These are phyloP conservation scores for Percopsis transmontana DNA, from an alignment of 2,113 vertebrate genomes.

Conservation along the genomic window DNA sequence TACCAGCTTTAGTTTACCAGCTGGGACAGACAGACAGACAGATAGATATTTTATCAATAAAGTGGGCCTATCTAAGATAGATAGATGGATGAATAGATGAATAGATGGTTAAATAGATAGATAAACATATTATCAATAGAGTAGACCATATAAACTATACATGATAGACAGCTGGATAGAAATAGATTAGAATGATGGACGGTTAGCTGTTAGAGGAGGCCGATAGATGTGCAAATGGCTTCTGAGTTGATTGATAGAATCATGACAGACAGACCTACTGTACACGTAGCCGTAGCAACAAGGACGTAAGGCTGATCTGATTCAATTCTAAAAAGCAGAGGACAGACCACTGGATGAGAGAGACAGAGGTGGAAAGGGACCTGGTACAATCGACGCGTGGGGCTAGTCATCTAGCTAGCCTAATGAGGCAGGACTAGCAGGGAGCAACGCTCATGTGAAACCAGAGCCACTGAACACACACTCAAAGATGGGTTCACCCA, in stretches of 20 bases:
- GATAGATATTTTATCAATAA: neutral
- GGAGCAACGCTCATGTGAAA: constrained; percentile 57
- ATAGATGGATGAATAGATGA: neutral
- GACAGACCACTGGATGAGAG: constrained; percentile 56
- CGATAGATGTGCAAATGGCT: neutral
- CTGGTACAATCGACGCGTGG: constrained; percentile 31
- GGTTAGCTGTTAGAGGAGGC: neutral
- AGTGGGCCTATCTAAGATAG: neutral
- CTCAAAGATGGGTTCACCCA: too few species aligned
- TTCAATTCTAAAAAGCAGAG: too few species aligned
- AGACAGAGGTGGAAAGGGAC: constrained; percentile 51
- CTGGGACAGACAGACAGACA: neutral
- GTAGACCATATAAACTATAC: neutral
- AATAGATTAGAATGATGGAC: neutral
- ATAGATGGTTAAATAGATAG: neutral
- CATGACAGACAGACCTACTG: neutral
- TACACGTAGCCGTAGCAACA: too few species aligned
- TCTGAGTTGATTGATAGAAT: neutral
- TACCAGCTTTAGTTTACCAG: too few species aligned
- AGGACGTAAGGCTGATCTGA: too few species aligned
- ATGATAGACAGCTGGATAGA: neutral
- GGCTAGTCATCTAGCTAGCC: constrained; percentile 57
- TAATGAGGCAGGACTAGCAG: constrained; percentile 69
- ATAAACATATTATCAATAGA: constrained; percentile 9
- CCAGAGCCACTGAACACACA: too few species aligned